phyloP scores from a whole-genome alignment of 2,888 invertebrate species.

The Spialia ferax region DNA sequence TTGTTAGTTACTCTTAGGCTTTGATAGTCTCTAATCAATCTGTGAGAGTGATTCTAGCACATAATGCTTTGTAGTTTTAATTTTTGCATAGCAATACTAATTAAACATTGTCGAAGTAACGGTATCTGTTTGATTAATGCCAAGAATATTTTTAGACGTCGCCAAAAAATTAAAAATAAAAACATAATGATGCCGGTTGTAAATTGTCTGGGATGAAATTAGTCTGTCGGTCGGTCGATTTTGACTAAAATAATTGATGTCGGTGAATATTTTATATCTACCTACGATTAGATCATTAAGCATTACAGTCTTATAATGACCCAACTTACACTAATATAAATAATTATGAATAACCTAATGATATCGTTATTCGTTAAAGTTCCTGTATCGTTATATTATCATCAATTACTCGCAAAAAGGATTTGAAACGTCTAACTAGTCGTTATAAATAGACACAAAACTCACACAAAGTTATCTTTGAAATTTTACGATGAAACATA shows the following conservation, averaged over 20 bases:
- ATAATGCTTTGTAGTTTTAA: background rate
- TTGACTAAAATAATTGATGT: background rate
- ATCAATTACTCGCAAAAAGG: too few species aligned
- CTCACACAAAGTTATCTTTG: background rate
- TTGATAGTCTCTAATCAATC: constrained; percentile 10
- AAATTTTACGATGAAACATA: constrained; percentile 27
- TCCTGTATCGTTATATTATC: background rate
- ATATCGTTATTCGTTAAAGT: background rate
- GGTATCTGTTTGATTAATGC: background rate
- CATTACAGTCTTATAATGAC: background rate
- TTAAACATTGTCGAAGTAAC: too few species aligned
- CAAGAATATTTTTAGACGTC: too few species aligned
- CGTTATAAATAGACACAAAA: background rate
- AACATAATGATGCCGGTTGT: background rate
- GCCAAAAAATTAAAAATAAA: too few species aligned
- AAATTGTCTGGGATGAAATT: background rate
- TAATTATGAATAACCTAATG: background rate
- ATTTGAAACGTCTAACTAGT: background rate
- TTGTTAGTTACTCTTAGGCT: background rate
- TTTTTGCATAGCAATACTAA: background rate
- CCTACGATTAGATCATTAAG: background rate
- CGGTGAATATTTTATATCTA: background rate
- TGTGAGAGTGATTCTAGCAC: background rate
- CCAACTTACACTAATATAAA: background rate
- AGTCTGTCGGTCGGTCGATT: background rate